A percentile compares a stretch with the other conserved stretches of the same genome.
These are phyloP conservation scores for Urocitellus parryii DNA, from an alignment of 2,113 vertebrate species.

Conservation along the genomic window DNA sequence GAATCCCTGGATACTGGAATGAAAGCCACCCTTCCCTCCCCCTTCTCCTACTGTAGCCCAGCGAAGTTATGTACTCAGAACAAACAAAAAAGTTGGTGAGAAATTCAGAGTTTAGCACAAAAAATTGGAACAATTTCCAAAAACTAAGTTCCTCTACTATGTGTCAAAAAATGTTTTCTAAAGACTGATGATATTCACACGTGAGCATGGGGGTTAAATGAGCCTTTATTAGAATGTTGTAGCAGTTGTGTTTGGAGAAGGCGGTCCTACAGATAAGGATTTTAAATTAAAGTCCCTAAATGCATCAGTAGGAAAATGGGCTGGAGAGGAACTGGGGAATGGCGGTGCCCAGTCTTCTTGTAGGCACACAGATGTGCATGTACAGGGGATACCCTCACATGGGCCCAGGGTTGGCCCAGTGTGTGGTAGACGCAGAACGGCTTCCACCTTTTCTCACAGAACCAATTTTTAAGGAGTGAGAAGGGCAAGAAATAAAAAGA, in stretches of 20 bases:
- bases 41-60: slow-evolving; percentile 63
- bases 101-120: slow-evolving; percentile 75
- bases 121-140: slow-evolving; percentile 74
- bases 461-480: slow-evolving; percentile 68
- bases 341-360: accelerated
- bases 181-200: slow-evolving; percentile 79
- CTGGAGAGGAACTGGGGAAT: slow-evolving; percentile 8
- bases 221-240: slow-evolving; percentile 88
- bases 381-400: background rate
- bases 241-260: slow-evolving; percentile 82
- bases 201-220: slow-evolving; percentile 88
- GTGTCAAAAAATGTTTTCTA: slow-evolving; percentile 74
- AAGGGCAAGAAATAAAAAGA: slow-evolving; percentile 15
- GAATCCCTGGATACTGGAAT: slow-evolving; percentile 70
- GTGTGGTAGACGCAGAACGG: background rate
- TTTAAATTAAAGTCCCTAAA: slow-evolving; percentile 81
- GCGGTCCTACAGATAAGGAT: slow-evolving; percentile 63
- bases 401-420: background rate
- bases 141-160: slow-evolving; percentile 55
- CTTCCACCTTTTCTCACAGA: slow-evolving; percentile 35
- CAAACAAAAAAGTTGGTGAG: slow-evolving; percentile 59
- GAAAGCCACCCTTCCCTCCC: slow-evolving; percentile 46
- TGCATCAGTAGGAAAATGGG: slow-evolving; percentile 79
- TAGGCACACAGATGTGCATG: too few species aligned
- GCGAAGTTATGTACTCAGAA: slow-evolving; percentile 60